Evolutionary conservation across 2,888 invertebrate genomes (phyloP), one percentile per base, ranked within the genome.

Genomic region (Cantharis flavilabris): DNA sequence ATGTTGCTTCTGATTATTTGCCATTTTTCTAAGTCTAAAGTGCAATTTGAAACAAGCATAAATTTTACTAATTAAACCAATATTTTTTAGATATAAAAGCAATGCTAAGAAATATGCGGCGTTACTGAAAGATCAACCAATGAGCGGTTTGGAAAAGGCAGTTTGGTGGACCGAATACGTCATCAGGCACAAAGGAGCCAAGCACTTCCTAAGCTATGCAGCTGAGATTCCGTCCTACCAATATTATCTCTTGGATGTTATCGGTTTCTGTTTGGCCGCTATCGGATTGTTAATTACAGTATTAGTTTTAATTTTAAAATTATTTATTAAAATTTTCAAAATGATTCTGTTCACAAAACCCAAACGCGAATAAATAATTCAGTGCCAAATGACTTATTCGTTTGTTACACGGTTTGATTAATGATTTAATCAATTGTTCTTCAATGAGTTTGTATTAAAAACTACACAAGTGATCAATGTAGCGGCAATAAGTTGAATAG

Each of bases 111-210:
- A 30, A 9, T 72, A 33, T 3, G 65, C 28, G 10, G n/a, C 18
- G 9, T 18, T 72, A 4, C 14, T 20, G 28, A 28, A 13, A 10
- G 72, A 72, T 13, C 33, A 72, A 72, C 72, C 72, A 0, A 64
- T 65, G 72, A 72, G n/a, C 7, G 65, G 72, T n/a, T 64, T 72
- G 14, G 72, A 72, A 7, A n/a, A 20, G n/a, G 72, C 72, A 2
- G 72, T 72, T 72, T 72, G 72, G 72, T 72, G 72, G 72, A 72
- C 64, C 10, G 72, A 72, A 64, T 72, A 72, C 16, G 72, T 72
- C 30, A 13, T 72, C 1, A 13, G 72, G 9, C 64, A 72, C 9
- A 72, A 72, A 18, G 65, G 63, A 30, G 72, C 72, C 9, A 72
- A 23, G 10, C 72, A 72, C 13, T 65, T 72, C 16, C 23, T 33